phyloP scores from a whole-genome alignment of 1,140 invertebrate genomes.

The Scaptomyza montana region DNA sequence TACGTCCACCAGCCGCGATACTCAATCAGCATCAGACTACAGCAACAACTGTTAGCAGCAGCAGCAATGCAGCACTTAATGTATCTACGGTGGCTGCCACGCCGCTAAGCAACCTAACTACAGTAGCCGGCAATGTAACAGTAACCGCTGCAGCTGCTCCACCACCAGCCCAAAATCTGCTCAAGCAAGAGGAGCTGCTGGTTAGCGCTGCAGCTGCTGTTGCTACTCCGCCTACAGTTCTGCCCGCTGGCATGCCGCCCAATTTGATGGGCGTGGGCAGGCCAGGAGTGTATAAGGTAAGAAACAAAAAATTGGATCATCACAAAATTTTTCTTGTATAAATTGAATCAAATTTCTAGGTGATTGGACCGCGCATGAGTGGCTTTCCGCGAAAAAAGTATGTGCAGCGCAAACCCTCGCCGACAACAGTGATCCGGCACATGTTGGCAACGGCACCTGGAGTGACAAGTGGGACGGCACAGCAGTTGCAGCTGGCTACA shows the following conservation, averaged over 20 bases:
- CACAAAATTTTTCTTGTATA: too few species aligned
- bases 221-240: constrained; percentile 15
- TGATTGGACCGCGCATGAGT: constrained; percentile 80
- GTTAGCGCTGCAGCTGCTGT: constrained; percentile 50
- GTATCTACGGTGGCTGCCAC: constrained; percentile 66
- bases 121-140: constrained; percentile 45
- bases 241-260: constrained; percentile 64
- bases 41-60: constrained; percentile 52
- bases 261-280: constrained; percentile 79
- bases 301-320: too few species aligned
- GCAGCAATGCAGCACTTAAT: constrained; percentile 48
- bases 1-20: constrained; percentile 92
- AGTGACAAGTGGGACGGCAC: constrained; percentile 40
- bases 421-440: constrained; percentile 76
- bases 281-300: constrained; percentile 81
- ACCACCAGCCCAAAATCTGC: constrained; percentile 55
- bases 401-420: constrained; percentile 79
- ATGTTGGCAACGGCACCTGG: constrained; percentile 61
- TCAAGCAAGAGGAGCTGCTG: constrained; percentile 66
- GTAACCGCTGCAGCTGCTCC: constrained; percentile 44
- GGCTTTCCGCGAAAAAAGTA: constrained; percentile 83
- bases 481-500: constrained; percentile 52
- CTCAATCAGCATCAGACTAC: constrained; percentile 79
- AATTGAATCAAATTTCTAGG: constrained; percentile 40
- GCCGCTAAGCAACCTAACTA: constrained; percentile 56